A percentile compares a stretch with the other conserved stretches of the same genome.
These are phyloP conservation scores for Ataeniobius toweri DNA, from an alignment of 2,797 vertebrate species.

Conservation along the genomic window DNA sequence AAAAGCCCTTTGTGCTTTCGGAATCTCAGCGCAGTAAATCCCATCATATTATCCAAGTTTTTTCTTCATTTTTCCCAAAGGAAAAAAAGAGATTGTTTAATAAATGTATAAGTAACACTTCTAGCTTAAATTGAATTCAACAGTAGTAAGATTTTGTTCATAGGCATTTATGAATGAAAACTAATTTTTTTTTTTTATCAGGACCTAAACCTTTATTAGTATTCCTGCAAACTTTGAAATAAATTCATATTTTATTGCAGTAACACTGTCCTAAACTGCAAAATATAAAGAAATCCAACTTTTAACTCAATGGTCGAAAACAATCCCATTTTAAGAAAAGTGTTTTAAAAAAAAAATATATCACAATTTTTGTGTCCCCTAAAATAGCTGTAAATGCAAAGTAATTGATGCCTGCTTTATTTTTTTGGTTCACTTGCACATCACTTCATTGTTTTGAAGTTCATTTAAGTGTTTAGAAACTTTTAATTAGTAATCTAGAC, in stretches of 20 bases:
- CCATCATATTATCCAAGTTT: constrained; percentile 30
- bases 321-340: not conserved
- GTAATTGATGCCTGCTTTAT: not conserved
- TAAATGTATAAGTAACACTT: not conserved
- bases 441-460: not conserved
- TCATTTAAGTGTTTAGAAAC: not conserved
- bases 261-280: not conserved
- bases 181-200: too few species aligned
- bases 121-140: not conserved
- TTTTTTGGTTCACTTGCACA: not conserved
- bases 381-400: not conserved
- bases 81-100: not conserved
- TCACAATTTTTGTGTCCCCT: not conserved
- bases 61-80: constrained; percentile 10
- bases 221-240: not conserved
- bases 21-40: constrained; percentile 47
- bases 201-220: not conserved
- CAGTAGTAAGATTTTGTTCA: not conserved
- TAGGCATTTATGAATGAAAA: not conserved
- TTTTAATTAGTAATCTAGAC: not conserved
- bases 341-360: too few species aligned
- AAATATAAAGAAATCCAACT: not conserved
- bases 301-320: not conserved
- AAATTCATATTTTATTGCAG: not conserved
- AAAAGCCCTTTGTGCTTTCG: constrained; percentile 65